Evolutionary conservation across 2,888 invertebrate genomes (phyloP).

Genomic region (Spicauda simplicius): DNA sequence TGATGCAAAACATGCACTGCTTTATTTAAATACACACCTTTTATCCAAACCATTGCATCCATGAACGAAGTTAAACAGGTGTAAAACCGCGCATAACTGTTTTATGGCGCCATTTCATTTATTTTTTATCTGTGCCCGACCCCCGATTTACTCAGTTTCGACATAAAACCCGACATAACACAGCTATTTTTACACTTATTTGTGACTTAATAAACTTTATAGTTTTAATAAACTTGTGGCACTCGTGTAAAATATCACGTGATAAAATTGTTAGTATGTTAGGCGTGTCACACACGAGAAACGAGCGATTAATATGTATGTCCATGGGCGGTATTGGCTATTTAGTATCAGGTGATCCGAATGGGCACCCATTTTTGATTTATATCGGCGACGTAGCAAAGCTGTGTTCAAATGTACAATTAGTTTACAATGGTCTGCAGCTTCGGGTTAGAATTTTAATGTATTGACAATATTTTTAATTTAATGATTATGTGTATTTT

Average conservation of each 20-base stretch:
- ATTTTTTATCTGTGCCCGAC: constrained; percentile 39
- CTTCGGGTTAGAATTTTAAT: too few species aligned
- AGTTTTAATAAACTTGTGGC: constrained; percentile 35
- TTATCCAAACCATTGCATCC: background rate
- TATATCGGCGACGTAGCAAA: too few species aligned
- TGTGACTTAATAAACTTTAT: constrained; percentile 35
- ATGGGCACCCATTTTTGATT: too few species aligned
- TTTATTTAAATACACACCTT: background rate
- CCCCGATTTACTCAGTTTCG: constrained; percentile 22
- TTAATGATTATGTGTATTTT: too few species aligned
- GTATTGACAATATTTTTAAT: too few species aligned
- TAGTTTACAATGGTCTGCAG: too few species aligned
- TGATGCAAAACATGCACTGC: background rate
- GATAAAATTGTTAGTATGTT: constrained; percentile 13
- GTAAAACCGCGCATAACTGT: constrained; percentile 37
- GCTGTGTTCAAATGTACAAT: too few species aligned
- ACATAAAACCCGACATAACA: constrained; percentile 31
- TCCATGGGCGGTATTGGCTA: too few species aligned
- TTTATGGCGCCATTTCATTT: constrained; percentile 38
- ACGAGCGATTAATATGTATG: too few species aligned
- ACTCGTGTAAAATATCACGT: constrained; percentile 20
- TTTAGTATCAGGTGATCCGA: too few species aligned
- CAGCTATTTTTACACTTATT: constrained; percentile 39
- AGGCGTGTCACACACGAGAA: background rate
- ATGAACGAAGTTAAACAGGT: constrained; percentile 33